phyloP scores from a whole-genome alignment of 2,113 vertebrate genomes.

The Crotalus tigris region DNA sequence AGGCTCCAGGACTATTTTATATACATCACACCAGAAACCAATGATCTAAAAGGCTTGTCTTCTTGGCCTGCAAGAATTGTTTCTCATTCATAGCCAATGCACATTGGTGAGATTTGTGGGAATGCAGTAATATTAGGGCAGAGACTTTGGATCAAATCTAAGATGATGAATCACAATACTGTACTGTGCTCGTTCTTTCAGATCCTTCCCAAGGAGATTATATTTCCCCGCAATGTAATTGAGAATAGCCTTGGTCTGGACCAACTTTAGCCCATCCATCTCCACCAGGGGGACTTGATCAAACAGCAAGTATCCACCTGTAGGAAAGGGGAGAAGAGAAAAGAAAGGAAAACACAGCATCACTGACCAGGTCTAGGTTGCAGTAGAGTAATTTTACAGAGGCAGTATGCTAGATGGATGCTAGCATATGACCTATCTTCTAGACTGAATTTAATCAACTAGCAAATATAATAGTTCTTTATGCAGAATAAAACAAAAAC shows the following conservation, averaged over 20 bases:
- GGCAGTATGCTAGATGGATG: background rate
- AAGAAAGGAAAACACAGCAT: background rate
- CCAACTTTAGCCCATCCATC: conserved; percentile 87
- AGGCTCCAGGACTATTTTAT: conserved; percentile 9
- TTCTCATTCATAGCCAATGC: conserved; percentile 9
- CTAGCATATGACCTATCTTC: background rate
- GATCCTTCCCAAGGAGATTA: conserved; percentile 81
- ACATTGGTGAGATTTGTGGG: background rate
- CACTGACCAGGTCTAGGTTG: conserved; percentile 45
- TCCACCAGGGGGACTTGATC: conserved; percentile 90
- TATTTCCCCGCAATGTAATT: conserved; percentile 88
- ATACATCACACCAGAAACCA: conserved; percentile 9
- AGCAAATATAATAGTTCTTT: background rate
- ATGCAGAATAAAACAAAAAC: background rate
- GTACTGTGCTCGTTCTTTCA: conserved; percentile 83
- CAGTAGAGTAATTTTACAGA: background rate
- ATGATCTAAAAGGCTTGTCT: background rate
- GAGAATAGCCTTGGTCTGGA: conserved; percentile 85
- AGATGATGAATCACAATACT: conserved; percentile 4
- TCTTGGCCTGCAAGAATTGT: background rate
- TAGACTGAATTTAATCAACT: background rate
- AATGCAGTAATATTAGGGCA: background rate
- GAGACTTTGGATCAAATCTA: conserved; percentile 3
- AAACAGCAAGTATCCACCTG: conserved; percentile 79
- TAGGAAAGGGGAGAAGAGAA: background rate